Conservation (phyloP, 2,113 vertebrate species). For the Arenaria interpres region DNA sequence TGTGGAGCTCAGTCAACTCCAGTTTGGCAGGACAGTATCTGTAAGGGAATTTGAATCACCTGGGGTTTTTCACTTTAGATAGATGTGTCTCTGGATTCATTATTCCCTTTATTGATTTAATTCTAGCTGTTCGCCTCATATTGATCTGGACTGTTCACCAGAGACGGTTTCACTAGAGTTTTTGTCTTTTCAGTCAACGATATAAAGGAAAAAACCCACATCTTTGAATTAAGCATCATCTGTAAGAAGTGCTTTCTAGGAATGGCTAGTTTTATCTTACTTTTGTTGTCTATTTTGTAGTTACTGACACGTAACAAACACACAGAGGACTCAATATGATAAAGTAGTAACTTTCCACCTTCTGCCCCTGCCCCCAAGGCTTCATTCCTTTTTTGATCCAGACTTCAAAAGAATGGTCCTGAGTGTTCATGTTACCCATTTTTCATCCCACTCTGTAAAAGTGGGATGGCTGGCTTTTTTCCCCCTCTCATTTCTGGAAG, state of each 20-base stretch:
- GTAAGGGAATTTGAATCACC: not conserved
- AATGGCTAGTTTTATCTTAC: not conserved
- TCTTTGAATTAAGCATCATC: not conserved
- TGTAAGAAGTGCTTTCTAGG: not conserved
- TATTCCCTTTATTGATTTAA: constrained; percentile 37
- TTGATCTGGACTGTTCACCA: not conserved
- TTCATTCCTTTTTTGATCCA: not conserved
- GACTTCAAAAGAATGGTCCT: constrained; percentile 18
- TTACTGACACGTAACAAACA: not conserved
- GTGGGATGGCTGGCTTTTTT: not conserved
- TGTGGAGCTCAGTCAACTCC: not conserved
- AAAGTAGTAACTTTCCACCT: not conserved
- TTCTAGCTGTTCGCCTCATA: not conserved
- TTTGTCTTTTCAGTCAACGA: not conserved
- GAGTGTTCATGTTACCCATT: not conserved
- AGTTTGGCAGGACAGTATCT: not conserved
- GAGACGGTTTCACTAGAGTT: not conserved
- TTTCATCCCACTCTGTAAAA: not conserved
- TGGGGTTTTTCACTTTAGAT: not conserved
- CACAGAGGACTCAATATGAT: not conserved
- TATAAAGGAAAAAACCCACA: not conserved
- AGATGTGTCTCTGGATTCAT: not conserved
- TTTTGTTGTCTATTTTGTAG: not conserved
- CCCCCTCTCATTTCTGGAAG: not conserved
- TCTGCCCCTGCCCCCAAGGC: not conserved